Conservation (phyloP, 2,113 vertebrate species). For the Brachypodius melanocephalos region DNA sequence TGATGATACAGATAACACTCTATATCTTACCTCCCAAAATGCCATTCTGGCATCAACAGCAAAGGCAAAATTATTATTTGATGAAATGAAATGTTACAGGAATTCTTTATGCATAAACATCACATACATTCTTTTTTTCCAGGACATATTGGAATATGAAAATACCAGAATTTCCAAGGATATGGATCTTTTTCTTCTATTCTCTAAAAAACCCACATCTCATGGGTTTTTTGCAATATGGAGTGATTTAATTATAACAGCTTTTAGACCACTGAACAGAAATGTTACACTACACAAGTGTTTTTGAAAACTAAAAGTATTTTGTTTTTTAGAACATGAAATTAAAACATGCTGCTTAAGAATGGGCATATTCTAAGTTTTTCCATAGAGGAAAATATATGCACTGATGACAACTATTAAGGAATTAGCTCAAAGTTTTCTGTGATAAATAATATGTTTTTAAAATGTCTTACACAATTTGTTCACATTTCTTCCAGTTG, state of each 20-base stretch:
- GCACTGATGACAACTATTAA: neutral
- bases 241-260: neutral
- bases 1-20: rapidly evolving
- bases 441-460: neutral
- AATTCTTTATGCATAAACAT: neutral
- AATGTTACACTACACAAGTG: neutral
- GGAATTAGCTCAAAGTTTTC: neutral
- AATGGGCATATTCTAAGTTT: neutral
- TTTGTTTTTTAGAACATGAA: neutral
- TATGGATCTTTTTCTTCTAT: neutral
- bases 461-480: neutral
- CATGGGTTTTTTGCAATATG: neutral
- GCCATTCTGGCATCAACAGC: neutral
- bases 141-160: neutral
- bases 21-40: neutral
- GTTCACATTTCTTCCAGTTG: neutral
- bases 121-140: neutral
- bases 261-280: neutral
- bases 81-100: neutral
- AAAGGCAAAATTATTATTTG: neutral
- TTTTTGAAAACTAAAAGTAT: neutral
- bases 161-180: neutral
- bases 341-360: neutral
- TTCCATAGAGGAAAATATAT: neutral
- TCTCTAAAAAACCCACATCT: neutral